Evolutionary conservation across 1,140 invertebrate species (phyloP).

Genomic region (Brachionus sp.): DNA sequence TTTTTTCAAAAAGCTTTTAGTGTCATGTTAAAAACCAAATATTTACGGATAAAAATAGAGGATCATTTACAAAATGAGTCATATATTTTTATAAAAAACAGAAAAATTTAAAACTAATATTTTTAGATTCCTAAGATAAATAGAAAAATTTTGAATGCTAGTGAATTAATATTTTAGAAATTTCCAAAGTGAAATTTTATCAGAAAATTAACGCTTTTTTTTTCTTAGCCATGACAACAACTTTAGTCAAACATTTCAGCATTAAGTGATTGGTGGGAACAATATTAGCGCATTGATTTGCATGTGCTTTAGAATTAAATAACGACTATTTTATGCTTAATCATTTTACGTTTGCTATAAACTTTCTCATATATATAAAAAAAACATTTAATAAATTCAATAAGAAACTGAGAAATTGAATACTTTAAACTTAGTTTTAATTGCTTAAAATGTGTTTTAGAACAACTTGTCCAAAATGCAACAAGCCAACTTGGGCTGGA

Average conservation of each 20-base stretch:
- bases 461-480: slow-evolving; percentile 26
- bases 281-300: neutral
- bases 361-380: neutral
- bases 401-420: neutral
- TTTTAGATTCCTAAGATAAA: too few species aligned
- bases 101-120: neutral
- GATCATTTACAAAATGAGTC: too few species aligned
- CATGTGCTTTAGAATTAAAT: neutral
- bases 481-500: slow-evolving; percentile 37
- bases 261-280: neutral
- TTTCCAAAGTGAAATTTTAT: neutral
- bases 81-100: neutral
- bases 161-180: too few species aligned
- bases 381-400: neutral
- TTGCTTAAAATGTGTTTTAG: neutral
- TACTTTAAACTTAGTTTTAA: neutral
- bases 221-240: neutral
- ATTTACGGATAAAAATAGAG: too few species aligned
- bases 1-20: too few species aligned
- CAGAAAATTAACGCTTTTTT: neutral
- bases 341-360: neutral
- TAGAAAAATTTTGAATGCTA: too few species aligned
- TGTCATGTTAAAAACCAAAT: too few species aligned
- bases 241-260: neutral
- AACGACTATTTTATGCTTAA: neutral